Evolutionary conservation across 2,113 vertebrate genomes (phyloP), one percentile per base, ranked within the genome.

Genomic region (Ibidorhyncha struthersii): DNA sequence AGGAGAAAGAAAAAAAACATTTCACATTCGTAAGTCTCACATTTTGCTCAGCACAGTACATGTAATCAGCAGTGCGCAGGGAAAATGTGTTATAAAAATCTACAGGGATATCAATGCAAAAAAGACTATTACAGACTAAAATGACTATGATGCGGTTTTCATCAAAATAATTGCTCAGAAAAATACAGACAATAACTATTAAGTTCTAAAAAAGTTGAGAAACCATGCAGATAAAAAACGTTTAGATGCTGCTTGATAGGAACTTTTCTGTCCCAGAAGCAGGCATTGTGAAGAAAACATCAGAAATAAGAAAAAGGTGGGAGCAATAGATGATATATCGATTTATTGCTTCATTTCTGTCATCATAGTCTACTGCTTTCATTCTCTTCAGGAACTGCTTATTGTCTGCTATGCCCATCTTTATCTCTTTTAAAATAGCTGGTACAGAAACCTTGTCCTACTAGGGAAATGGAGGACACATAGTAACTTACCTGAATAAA

Each of bases 11-110:
- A 92, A 34, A 10, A 30, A 91, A 70, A 36, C 40, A 73, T 74
- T 5, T 74, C 40, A 8, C 59, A 89, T 94, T 96, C 85, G 32
- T 92, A 84, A 89, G 62, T 82, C 36, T 96, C 38, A 67, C 90
- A 38, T 91, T 97, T 98, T 78, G 41, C 82, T 97, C 78, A 89
- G 71, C 65, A 70, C 43, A 50, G 69, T 92, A 77, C 53, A 87
- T 91, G 55, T 93, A 96, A 87, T 97, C 80, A 95, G 76, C 86
- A 90, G 34, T 77, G 67, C 78, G 67, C 79, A 88, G 53, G 27
- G 87, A 97, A 79, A 97, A 95, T 94, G 59, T 81, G 84, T 96
- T 97, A 80, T 91, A 91, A 97, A 94, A 88, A 82, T 96, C 85
- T 96, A 56, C 78, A 93, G 89, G 10, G 29, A 93, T 94, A 87